phyloP scores from a whole-genome alignment of 2,797 vertebrate species.

The Melanotaenia maccullochi region DNA sequence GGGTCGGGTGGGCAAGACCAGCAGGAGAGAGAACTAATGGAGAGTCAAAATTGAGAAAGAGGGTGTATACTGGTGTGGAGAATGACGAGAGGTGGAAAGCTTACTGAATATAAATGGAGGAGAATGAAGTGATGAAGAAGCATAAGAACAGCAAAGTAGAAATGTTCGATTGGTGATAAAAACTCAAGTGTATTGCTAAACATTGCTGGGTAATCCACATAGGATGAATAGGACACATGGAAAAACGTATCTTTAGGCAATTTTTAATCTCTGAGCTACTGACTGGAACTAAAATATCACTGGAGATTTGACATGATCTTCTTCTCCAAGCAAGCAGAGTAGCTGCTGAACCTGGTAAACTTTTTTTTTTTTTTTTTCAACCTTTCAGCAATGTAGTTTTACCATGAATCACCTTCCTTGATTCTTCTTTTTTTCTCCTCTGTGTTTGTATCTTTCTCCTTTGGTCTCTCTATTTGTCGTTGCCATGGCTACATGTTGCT shows the following conservation, averaged over 20 bases:
- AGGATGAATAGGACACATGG: slow-evolving; percentile 39
- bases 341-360: slow-evolving; percentile 4
- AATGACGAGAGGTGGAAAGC: slow-evolving; percentile 46
- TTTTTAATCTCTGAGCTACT: slow-evolving; percentile 48
- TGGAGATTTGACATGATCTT: slow-evolving; percentile 49
- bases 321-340: slow-evolving; percentile 5
- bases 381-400: slow-evolving; percentile 46
- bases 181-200: slow-evolving; percentile 46
- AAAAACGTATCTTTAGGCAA: slow-evolving; percentile 48
- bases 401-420: slow-evolving; percentile 55
- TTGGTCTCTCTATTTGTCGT: slow-evolving; percentile 58
- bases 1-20: slow-evolving; percentile 25
- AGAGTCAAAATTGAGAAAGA: slow-evolving; percentile 40
- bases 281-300: slow-evolving; percentile 53
- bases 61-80: slow-evolving; percentile 41
- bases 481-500: slow-evolving; percentile 76
- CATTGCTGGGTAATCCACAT: slow-evolving; percentile 64
- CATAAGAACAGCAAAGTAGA: slow-evolving; percentile 60
- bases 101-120: slow-evolving; percentile 69
- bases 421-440: slow-evolving; percentile 34
- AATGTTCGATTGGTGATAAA: slow-evolving; percentile 51
- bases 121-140: slow-evolving; percentile 55
- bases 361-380: slow-evolving; percentile 18
- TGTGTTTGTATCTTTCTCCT: slow-evolving; percentile 45
- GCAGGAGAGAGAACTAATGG: slow-evolving; percentile 47